Conservation (phyloP, 1,140 invertebrate genomes). For the Cardiocondyla obscurior region DNA sequence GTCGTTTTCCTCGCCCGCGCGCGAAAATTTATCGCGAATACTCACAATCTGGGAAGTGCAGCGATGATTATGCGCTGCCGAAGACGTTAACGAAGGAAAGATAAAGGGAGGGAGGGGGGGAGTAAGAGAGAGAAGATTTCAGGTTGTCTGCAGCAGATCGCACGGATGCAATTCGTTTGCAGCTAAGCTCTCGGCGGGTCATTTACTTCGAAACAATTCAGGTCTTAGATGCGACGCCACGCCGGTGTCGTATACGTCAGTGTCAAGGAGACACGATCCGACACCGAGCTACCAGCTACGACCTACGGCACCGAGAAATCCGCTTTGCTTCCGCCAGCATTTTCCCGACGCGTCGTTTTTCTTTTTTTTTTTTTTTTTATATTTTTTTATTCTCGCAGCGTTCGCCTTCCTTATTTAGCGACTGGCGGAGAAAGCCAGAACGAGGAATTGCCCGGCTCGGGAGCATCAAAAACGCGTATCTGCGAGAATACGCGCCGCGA, state of each 20-base stretch:
- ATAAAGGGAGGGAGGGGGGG: too few species aligned
- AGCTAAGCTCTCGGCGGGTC: constrained; percentile 35
- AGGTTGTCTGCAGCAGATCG: constrained; percentile 41
- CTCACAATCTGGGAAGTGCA: constrained; percentile 4
- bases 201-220: constrained; percentile 68
- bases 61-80: constrained; percentile 28
- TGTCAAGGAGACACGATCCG: constrained; percentile 46
- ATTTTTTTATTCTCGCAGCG: not conserved
- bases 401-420: constrained; percentile 35
- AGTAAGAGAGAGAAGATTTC: not conserved
- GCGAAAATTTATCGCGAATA: constrained; percentile 29
- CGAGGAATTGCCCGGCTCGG: constrained; percentile 9
- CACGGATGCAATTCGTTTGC: constrained; percentile 49
- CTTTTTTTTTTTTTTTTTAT: too few species aligned
- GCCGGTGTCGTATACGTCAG: constrained; percentile 59
- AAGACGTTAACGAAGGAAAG: constrained; percentile 45
- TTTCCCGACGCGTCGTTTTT: not conserved
- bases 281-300: not conserved
- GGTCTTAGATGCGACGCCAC: constrained; percentile 47
- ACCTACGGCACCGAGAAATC: constrained; percentile 43
- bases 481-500: not conserved
- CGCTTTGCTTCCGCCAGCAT: constrained; percentile 30
- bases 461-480: constrained; percentile 7
- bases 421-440: constrained; percentile 8
- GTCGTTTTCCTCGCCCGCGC: not conserved